Base-by-base conservation (phyloP, 2,888 invertebrate genomes). In the Drosophila prolongata region DNA sequence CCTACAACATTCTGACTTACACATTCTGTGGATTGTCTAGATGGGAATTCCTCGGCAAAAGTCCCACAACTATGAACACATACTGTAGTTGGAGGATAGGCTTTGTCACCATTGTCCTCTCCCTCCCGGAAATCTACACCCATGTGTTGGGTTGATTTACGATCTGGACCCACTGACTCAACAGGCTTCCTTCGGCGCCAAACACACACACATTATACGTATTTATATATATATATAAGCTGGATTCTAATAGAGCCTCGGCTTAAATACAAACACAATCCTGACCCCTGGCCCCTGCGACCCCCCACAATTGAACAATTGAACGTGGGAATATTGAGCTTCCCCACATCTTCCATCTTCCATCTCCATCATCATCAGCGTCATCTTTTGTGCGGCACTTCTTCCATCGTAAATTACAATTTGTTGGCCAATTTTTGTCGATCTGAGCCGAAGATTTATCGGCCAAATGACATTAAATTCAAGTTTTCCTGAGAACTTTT, bases 391-490 rank as follows among this genome's bases (percentile, higher is more conserved):
- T 44, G 44, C 35, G 46, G 37, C 50, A 40, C 37, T 43, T 55
- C 44, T 55, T 44, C 50, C 56, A 44, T 68, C 67, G 73, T 79
- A 79, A 78, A 78, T 79, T 69, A 77, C 74, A 77, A 81, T 71
- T 75, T 57, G 66, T 60, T 57, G 54, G 61, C 47, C 56, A 53
- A 47, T 52, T 52, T 59, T 42, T 35, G 42, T 47, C 62, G 40
- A 62, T 62, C 52, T 69, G 40, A 54, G 38, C 54, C 57, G 16
- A 75, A 76, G 81, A 79, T 78, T 66, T 72, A 79, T 78, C 71
- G 78, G 57, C 71, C 58, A 57, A 80, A 68, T 78, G 78, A 80
- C 78, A 78, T 76, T 79, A 72, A 75, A 53, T 77, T 66, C 40
- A 44, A 69, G 43, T 38, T 68, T 56, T 27, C 49, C 44, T 49